These are phyloP conservation scores for Sphaerophoria rueppellii DNA, from an alignment of 2,888 invertebrate species.

Conservation along the genomic window DNA sequence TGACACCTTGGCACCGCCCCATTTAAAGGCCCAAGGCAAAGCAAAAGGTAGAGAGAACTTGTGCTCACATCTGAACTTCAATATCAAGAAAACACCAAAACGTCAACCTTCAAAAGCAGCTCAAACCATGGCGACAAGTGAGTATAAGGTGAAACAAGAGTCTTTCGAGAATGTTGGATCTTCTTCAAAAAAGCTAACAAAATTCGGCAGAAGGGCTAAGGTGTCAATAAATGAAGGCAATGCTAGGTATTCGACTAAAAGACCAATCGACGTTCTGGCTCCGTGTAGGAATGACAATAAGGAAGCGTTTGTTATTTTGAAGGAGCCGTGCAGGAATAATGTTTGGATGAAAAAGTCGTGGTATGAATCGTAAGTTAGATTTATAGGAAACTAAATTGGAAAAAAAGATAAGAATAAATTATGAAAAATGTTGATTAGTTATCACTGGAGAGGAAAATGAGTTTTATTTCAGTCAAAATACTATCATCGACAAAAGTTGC, in stretches of 20 bases:
- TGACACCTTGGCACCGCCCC: constrained; percentile 43
- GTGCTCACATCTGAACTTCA: constrained; percentile 4
- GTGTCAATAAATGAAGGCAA: constrained; percentile 80
- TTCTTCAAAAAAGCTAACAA: constrained; percentile 76
- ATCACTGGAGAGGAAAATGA: background rate
- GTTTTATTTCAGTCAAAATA: background rate
- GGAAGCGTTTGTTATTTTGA: constrained; percentile 80
- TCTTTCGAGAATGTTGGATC: constrained; percentile 77
- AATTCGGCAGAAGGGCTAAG: constrained; percentile 80
- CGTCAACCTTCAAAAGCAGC: constrained; percentile 76
- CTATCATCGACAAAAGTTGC: background rate
- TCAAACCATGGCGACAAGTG: constrained; percentile 74
- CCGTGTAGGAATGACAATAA: constrained; percentile 73
- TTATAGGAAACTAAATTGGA: background rate
- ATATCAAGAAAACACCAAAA: constrained; percentile 72
- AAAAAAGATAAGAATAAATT: constrained; percentile 4
- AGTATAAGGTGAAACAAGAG: constrained; percentile 73
- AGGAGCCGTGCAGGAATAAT: constrained; percentile 80
- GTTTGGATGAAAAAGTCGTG: constrained; percentile 81
- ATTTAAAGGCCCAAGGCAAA: background rate
- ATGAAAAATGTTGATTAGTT: background rate
- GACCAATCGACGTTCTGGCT: constrained; percentile 42
- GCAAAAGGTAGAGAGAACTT: constrained; percentile 61
- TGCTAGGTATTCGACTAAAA: constrained; percentile 78
- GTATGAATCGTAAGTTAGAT: constrained; percentile 78